Percentiles rank a stretch among this genome's conserved stretches.
Evolutionary conservation across 1,140 invertebrate genomes (phyloP).

Genomic region (Wasmannia auropunctata): DNA sequence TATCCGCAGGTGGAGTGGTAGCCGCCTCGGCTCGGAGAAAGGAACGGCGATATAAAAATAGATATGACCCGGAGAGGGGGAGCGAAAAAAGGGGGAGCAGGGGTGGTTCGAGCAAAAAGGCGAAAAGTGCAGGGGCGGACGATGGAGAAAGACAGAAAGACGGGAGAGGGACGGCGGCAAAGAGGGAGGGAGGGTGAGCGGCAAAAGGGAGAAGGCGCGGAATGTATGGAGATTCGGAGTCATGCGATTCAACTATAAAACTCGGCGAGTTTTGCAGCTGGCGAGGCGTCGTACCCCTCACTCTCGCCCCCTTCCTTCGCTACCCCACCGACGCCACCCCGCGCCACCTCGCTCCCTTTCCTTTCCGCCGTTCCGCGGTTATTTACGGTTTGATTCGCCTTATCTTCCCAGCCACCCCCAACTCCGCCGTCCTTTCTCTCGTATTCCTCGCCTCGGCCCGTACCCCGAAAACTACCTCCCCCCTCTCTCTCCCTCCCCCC

Average conservation of each 20-base stretch:
- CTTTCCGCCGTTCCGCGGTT: conserved; percentile 84
- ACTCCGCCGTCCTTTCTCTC: conserved; percentile 69
- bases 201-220: conserved; percentile 65
- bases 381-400: conserved; percentile 86
- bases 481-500: not conserved
- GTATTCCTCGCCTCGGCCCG: conserved; percentile 73
- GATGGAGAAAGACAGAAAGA: conserved; percentile 60
- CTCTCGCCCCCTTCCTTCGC: conserved; percentile 66
- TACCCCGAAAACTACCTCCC: conserved; percentile 57
- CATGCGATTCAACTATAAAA: conserved; percentile 86
- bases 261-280: conserved; percentile 84
- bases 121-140: conserved; percentile 52
- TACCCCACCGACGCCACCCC: conserved; percentile 37
- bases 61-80: conserved; percentile 67
- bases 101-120: conserved; percentile 64
- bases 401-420: conserved; percentile 79
- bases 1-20: conserved; percentile 59
- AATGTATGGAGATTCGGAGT: conserved; percentile 84
- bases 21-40: conserved; percentile 66
- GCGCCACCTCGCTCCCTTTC: conserved; percentile 63
- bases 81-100: conserved; percentile 53
- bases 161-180: conserved; percentile 7
- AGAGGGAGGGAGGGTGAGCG: conserved; percentile 41
- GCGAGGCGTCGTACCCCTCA: conserved; percentile 79
- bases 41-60: conserved; percentile 78